phyloP scores from a whole-genome alignment of 2,888 invertebrate species.

The Tridacna crocea region DNA sequence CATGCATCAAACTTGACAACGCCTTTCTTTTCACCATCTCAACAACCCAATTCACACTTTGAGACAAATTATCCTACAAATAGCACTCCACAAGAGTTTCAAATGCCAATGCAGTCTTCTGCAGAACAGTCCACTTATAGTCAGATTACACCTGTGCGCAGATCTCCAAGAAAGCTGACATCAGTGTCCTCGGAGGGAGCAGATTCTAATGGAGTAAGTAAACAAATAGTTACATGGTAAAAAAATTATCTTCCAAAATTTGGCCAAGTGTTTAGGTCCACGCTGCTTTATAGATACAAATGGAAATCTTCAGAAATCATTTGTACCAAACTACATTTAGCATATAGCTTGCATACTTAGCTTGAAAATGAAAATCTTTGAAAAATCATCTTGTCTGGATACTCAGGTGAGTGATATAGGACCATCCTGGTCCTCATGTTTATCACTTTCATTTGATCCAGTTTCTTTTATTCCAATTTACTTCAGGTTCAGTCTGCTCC shows the following conservation, averaged over 20 bases:
- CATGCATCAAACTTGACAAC: neutral
- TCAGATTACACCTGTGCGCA: conserved; percentile 4
- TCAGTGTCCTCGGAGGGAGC: conserved; percentile 6
- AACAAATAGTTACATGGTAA: conserved; percentile 1
- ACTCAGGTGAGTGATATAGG: neutral
- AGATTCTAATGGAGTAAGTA: conserved; percentile 18
- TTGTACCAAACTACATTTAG: conserved; percentile 2
- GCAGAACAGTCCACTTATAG: neutral
- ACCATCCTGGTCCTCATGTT: neutral
- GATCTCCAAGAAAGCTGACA: conserved; percentile 4
- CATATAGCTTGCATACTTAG: neutral
- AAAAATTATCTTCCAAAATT: neutral
- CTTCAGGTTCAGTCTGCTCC: neutral
- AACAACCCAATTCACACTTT: conserved; percentile 4
- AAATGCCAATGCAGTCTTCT: neutral
- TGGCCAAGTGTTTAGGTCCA: neutral
- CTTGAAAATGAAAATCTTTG: conserved; percentile 5
- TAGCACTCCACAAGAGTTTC: neutral
- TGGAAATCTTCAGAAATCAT: conserved; percentile 1
- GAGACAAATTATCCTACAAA: neutral
- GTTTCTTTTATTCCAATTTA: neutral
- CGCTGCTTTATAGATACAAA: neutral
- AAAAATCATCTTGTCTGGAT: conserved; percentile 1
- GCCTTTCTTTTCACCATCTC: conserved; percentile 3
- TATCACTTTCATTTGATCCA: neutral